Evolutionary conservation across 1,140 invertebrate genomes (phyloP), one percentile per base, ranked within the genome.

Genomic region (Brachionus plicatilis): DNA sequence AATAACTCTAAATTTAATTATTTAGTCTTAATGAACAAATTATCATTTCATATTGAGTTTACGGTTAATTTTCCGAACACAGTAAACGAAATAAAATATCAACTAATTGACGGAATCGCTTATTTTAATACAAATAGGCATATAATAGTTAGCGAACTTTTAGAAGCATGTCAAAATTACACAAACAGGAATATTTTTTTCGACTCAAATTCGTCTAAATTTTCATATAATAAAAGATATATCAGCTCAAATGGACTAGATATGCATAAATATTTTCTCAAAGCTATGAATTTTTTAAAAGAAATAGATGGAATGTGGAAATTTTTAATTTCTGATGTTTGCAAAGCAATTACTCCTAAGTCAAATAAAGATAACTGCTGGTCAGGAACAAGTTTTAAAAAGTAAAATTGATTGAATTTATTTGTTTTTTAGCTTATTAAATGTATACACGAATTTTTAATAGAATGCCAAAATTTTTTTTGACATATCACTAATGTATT

Each of bases 221-320:
- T 72, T 72, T 43, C 14, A 2, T 17, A 37, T 37, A 76, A 20
- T 14, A 17, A 76, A 47, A 17, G 72, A 9, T 29, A 9, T 11
- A 50, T n/a, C 24, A 47, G 47, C 9, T 50, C 17, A 9, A 47
- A 76, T 12, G 45, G 29, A 43, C 12, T 43, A 14, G 43, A 76
- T n/a, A 27, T 76, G 17, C 72, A 76, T 9, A 76, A 76, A 76
- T 76, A 47, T 76, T 76, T 76, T 76, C 6, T 50, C 14, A 37
- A 76, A 76, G n/a, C 53, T 12, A 47, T 8, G 7, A 37, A 76
- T 24, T 47, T 27, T 76, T 50, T 76, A 29, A 76, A 50, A 47
- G 27, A 76, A 20, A 24, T 76, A 47, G 53, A 47, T 11, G 72
- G 72, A 47, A 24, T 47, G 20, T 76, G 72, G 72, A 76, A 76